phyloP scores from a whole-genome alignment of 2,113 vertebrate species.

The Marcusenius ussheri region DNA sequence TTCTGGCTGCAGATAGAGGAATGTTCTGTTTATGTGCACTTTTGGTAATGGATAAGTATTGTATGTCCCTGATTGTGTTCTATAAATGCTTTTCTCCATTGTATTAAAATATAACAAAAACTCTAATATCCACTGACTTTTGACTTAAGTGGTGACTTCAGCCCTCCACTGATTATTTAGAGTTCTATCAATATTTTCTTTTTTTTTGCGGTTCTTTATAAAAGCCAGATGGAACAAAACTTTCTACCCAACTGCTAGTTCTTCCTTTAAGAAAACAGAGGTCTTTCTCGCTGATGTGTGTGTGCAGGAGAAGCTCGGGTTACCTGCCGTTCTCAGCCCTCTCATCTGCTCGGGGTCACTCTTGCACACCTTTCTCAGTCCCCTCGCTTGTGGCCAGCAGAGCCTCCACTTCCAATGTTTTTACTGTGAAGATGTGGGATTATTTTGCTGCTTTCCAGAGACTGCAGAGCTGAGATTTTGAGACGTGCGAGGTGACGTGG shows the following conservation, averaged over 20 bases:
- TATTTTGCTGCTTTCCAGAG: background rate
- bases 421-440: background rate
- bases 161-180: background rate
- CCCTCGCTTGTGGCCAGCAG: background rate
- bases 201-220: background rate
- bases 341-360: background rate
- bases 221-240: slow-evolving; percentile 1
- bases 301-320: background rate
- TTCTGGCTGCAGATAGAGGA: slow-evolving; percentile 1
- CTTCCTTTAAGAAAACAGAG: background rate
- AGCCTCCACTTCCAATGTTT: background rate
- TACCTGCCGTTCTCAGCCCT: background rate
- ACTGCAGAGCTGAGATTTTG: background rate
- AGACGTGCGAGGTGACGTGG: background rate
- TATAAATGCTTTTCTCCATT: slow-evolving; percentile 7
- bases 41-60: slow-evolving; percentile 7
- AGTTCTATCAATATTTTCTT: background rate
- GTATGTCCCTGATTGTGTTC: slow-evolving; percentile 1
- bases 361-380: background rate
- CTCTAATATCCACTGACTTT: background rate
- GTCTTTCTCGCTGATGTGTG: background rate
- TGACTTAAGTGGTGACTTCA: background rate
- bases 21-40: slow-evolving; percentile 16
- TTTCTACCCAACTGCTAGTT: background rate
- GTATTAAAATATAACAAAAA: slow-evolving; percentile 7